A percentile compares a stretch with the other conserved stretches of the same genome.
These are phyloP conservation scores for Microchrysa polita DNA, from an alignment of 2,888 invertebrate species.

Conservation along the genomic window DNA sequence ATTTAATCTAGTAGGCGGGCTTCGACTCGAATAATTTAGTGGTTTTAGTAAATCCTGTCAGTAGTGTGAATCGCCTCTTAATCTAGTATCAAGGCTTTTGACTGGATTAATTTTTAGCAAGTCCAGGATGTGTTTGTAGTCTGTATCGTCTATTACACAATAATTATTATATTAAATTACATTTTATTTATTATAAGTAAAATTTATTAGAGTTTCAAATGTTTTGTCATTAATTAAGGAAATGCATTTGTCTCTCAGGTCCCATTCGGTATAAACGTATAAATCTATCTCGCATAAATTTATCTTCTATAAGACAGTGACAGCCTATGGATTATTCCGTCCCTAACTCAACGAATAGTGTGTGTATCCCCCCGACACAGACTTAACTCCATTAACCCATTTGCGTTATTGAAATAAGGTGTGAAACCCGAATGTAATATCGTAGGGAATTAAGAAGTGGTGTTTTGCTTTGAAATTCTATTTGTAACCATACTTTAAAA, in stretches of 20 bases:
- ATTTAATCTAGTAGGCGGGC: too few relatives aligned
- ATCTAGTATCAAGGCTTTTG: too few relatives aligned
- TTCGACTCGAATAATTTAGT: too few relatives aligned
- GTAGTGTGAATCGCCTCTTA: too few relatives aligned
- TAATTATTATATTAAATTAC: too few relatives aligned
- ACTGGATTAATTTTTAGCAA: too few relatives aligned
- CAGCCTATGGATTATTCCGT: conserved; percentile 11
- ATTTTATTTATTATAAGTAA: too few relatives aligned
- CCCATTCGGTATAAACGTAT: not conserved
- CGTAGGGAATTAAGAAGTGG: conserved; percentile 39
- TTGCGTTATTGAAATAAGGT: conserved; percentile 36
- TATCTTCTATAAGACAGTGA: conserved; percentile 27
- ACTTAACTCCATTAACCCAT: conserved; percentile 17
- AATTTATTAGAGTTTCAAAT: conserved; percentile 31
- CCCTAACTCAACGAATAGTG: not conserved
- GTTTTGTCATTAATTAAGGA: conserved; percentile 30
- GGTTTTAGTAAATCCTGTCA: too few relatives aligned
- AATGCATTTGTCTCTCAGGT: conserved; percentile 19
- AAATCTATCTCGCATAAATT: not conserved
- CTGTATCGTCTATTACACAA: too few relatives aligned
- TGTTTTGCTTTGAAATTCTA: conserved; percentile 26
- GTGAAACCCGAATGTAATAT: conserved; percentile 41
- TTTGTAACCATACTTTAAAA: conserved; percentile 28
- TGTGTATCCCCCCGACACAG: not conserved
- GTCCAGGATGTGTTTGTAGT: too few relatives aligned